A percentile compares a stretch with the other conserved stretches of the same genome.
Conservation (phyloP, 2,888 invertebrate genomes). For the Microctonus hyperodae region DNA sequence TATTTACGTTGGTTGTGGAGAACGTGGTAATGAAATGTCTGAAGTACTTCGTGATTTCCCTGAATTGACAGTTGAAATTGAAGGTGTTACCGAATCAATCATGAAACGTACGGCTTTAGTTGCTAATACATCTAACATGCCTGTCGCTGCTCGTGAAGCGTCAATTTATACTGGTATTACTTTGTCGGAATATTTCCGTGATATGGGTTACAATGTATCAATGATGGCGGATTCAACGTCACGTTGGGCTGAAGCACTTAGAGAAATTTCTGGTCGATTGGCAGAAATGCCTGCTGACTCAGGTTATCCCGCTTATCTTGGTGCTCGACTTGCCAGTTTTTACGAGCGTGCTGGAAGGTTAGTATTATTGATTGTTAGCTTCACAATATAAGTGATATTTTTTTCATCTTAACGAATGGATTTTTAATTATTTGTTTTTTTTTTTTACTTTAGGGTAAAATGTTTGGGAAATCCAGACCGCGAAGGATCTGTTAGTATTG, state of each 20-base stretch:
- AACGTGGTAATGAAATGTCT: constrained; percentile 99
- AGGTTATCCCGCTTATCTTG: constrained; percentile 99
- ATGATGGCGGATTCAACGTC: constrained; percentile 99
- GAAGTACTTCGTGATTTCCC: constrained; percentile 99
- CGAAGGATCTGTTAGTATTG: constrained; percentile 99
- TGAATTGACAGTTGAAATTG: constrained; percentile 96
- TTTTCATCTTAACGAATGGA: not conserved
- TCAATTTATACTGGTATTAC: constrained; percentile 99
- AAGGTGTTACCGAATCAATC: constrained; percentile 95
- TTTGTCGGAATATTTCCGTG: constrained; percentile 98
- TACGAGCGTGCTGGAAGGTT: constrained; percentile 95
- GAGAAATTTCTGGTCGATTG: constrained; percentile 99
- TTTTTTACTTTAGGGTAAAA: constrained; percentile 73
- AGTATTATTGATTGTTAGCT: not conserved
- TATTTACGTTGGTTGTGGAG: constrained; percentile 99
- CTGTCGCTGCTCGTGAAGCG: constrained; percentile 99
- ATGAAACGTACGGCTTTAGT: constrained; percentile 99
- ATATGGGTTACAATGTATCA: constrained; percentile 99
- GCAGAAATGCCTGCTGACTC: constrained; percentile 99
- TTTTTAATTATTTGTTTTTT: not conserved
- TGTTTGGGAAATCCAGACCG: constrained; percentile 97
- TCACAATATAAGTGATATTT: not conserved
- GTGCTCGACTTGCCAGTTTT: constrained; percentile 97
- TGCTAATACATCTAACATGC: constrained; percentile 99
- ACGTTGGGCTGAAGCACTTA: constrained; percentile 99